Evolutionary conservation across 2,888 invertebrate genomes (phyloP), one percentile per base, ranked within the genome.

Genomic region (Phalangium opilio): DNA sequence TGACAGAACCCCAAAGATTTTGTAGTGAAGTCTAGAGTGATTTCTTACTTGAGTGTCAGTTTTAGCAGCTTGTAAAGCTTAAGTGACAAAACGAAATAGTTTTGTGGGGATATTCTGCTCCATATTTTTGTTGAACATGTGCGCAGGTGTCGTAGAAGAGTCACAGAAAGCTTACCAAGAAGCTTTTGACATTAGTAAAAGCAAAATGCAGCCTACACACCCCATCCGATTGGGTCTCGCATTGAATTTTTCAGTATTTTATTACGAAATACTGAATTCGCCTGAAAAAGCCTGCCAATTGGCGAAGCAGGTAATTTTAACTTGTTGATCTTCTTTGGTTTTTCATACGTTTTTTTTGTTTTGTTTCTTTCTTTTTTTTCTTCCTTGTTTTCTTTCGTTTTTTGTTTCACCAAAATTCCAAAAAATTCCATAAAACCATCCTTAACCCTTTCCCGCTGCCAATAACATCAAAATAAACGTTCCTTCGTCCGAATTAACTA

Each of bases 181-280:
- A 70, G 91, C 91, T 71, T 87, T 87, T 71, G 87, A 89, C 74
- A 85, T 87, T 75, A 87, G 89, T 76, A 86, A 84, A 78, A 79
- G 81, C 69, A 84, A 87, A 78, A 89, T 93, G 90, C 84, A 85
- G 75, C 86, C 93, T 67, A 93, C 91, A 72, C 91, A 93, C 74
- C 93, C 93, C 68, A 93, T 95, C 73, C 81, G 93, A 75, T 81
- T 95, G 75, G 93, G 93, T 69, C 77, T 93, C 71, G 93, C 93
- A 68, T 82, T 91, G 74, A 93, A 93, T 76, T 93, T 89, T 79
- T 91, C 91, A 70, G 93, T 93, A 73, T 93, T 93, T 81, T 90
- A 86, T 77, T 93, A 91, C 76, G 93, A 93, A 83, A 93, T 93
- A 73, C 78, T 85, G 76, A 84, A 84, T 76, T 83, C 83, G 71